phyloP scores from a whole-genome alignment of 2,888 invertebrate species.

The Zonitis immaculata region DNA sequence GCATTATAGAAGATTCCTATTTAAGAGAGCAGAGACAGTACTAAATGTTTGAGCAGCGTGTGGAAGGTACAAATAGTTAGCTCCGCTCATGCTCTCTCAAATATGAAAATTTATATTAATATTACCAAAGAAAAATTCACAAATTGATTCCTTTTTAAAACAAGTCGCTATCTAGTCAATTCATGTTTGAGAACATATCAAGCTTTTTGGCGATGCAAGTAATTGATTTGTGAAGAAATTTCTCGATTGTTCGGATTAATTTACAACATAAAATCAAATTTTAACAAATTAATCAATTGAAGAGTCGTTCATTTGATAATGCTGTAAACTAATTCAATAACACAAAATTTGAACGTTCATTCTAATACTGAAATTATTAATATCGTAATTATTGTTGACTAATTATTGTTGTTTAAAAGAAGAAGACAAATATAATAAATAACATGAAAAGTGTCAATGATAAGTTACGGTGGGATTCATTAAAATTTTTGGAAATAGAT shows the following conservation, averaged over 20 bases:
- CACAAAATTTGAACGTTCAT: background rate
- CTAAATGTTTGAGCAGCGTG: no score
- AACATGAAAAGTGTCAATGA: slow-evolving; percentile 5
- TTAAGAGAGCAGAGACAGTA: no score
- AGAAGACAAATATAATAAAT: background rate
- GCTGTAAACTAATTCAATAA: no score
- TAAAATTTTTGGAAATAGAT: slow-evolving; percentile 21
- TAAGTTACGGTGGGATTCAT: background rate
- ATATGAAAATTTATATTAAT: no score
- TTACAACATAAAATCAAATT: no score
- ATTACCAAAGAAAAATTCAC: background rate
- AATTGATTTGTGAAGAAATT: background rate
- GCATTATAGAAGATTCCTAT: no score
- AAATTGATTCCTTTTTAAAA: background rate
- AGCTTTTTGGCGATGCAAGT: background rate
- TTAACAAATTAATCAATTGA: no score
- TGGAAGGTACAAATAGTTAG: no score
- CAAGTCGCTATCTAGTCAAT: background rate
- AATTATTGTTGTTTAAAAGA: background rate
- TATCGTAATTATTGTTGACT: slow-evolving; percentile 14
- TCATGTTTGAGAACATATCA: background rate
- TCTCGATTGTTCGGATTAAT: background rate
- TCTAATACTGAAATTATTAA: background rate
- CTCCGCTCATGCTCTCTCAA: no score
- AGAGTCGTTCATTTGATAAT: no score